Base-by-base conservation (phyloP, 2,113 vertebrate genomes). In the Paratilapia polleni region DNA sequence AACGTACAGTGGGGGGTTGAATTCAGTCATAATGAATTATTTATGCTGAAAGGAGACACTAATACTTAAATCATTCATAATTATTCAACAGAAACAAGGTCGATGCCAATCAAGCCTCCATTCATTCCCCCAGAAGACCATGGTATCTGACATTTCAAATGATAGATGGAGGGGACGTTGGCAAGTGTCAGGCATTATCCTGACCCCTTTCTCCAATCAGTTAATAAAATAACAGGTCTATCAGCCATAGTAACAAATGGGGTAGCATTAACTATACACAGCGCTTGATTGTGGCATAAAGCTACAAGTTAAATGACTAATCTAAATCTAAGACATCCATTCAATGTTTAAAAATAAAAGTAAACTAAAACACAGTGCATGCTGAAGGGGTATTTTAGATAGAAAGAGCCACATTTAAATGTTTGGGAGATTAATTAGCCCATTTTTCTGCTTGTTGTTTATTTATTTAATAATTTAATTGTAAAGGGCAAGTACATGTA, bases 11-110 rank as follows among this genome's bases (percentile, higher is more conserved):
- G 66, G 22, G 68, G 66, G 59, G 81, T 1, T 60, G 78, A 5
- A 83, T 64, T 43, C 52, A 75, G 74, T 38, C 60, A 62, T 83
- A 6, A 88, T 95, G 84, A 91, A 95, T 95, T 89, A 95, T 95
- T 93, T 83, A 96, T 95, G 82, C 93, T 20, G 12, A 70, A 86
- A 93, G 91, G 90, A 91, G 81, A 87, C 92, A 90, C 87, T 90
- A 89, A 93, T 86, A 87, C 84, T 84, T 84, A 85, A 95, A 92
- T 92, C 81, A 93, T 90, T 94, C 83, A 93, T 90, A 91, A 92
- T 93, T 94, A 94, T 94, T 93, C 88, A 90, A 77, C 78, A 66
- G 88, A 87, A 92, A 90, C 92, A 87, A 88, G 91, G 91, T 91
- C 86, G 83, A 74, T 90, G 92, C 77, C 91, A 91, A 93, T 95